These are phyloP conservation scores for Propsilocerus akamusi DNA, from an alignment of 1,140 invertebrate species.

Conservation along the genomic window DNA sequence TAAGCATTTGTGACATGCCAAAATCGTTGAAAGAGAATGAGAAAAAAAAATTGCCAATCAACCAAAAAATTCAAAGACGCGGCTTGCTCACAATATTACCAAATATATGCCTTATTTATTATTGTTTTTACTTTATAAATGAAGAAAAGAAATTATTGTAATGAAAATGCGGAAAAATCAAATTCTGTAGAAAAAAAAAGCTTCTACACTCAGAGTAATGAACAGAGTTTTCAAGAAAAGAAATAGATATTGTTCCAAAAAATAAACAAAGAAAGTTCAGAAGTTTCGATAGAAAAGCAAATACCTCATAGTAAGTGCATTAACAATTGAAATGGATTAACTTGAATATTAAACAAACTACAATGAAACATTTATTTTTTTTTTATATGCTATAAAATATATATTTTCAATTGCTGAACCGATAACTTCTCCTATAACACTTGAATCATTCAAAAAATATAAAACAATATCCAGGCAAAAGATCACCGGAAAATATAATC, in stretches of 20 bases:
- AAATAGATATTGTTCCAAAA: background rate
- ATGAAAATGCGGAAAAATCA: background rate
- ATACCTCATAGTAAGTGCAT: constrained; percentile 3
- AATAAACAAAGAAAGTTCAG: background rate
- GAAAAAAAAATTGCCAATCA: no score
- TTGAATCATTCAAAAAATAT: no score
- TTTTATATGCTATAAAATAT: no score
- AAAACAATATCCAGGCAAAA: no score
- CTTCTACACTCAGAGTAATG: background rate
- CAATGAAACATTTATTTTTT: no score
- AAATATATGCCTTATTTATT: constrained; percentile 4
- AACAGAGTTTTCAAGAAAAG: background rate
- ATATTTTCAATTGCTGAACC: no score
- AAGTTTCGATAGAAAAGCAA: background rate
- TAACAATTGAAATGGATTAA: background rate
- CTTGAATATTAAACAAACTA: background rate
- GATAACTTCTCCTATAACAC: no score
- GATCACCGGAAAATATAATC: no score
- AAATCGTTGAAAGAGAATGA: no score
- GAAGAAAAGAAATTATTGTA: background rate
- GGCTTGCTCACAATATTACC: no score
- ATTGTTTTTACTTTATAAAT: constrained; percentile 1
- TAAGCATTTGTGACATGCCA: no score
- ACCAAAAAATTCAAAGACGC: no score
- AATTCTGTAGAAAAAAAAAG: background rate